Base-by-base conservation (phyloP, 2,888 invertebrate genomes). In the Sinelater perroti region DNA sequence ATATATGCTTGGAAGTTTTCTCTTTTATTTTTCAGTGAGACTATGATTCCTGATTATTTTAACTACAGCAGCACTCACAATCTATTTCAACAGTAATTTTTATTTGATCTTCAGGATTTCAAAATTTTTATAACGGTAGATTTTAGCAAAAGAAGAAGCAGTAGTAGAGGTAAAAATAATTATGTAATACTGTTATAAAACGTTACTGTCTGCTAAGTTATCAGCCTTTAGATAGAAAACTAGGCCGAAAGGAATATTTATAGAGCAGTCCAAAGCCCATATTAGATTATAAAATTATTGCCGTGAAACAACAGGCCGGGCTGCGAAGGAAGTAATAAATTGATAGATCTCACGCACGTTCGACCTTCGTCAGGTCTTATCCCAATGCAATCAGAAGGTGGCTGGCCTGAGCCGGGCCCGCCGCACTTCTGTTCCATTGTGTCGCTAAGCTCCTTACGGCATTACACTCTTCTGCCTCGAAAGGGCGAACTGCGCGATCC, bases 271-370 rank as follows among this genome's bases (percentile, higher is more conserved):
- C 28, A 16, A 28, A 17, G 2, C 16, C 20, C 20, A 53, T 53
- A 45, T 53, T 35, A 26, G 36, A 53, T 53, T 53, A 53, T 54
- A 49, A 36, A 47, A 49, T 49, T 42, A 33, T 42, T 49, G 26
- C 33, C 42, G 28, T 18, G 30, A 21, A 46, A 28, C 38, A 52
- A 17, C 16, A 18, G 44, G 20, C 17, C 8, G 44, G 26, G 33
- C 35, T 31, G 26, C 42, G 30, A 13, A 49, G 40, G 31, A 51
- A 47, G 47, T 52, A 46, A 57, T 53, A 58, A 49, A 58, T 58
- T 49, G 49, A 54, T 44, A 35, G 33, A 47, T 54, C 51, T 58
- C 53, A 58, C 58, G 53, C 58, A 58, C 53, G 42, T 42, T 49
- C 28, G 44, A 50, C 59, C 55, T 55, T 60, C 44, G 40, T 60